Percentiles rank a stretch among this genome's conserved stretches.
Conservation (phyloP, 2,113 vertebrate genomes). For the Albula goreensis region DNA sequence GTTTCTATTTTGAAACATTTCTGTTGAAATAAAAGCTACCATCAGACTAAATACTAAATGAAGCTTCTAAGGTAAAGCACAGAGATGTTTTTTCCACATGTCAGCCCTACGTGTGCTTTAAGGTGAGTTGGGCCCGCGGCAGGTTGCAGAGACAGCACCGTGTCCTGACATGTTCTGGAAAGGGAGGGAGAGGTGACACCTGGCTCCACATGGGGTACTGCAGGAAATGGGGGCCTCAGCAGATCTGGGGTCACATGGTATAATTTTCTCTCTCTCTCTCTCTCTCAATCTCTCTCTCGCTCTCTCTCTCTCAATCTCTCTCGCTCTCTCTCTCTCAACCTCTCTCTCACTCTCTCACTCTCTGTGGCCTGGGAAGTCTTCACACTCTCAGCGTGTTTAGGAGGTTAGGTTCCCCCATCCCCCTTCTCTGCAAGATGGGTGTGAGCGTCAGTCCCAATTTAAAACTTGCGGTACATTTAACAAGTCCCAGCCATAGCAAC, state of each 20-base stretch:
- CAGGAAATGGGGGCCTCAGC: not conserved
- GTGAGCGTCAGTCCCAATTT: not conserved
- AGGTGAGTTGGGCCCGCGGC: not conserved
- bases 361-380: not conserved
- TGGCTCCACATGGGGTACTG: not conserved
- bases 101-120: not conserved
- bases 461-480: not conserved
- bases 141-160: not conserved
- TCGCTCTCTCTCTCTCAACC: no score
- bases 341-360: no score
- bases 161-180: not conserved
- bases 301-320: no score
- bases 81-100: not conserved
- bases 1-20: no score
- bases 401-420: not conserved
- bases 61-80: no score
- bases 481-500: no score
- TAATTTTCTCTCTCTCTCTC: not conserved
- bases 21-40: no score
- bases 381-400: not conserved
- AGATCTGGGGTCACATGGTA: not conserved
- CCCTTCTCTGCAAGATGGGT: not conserved
- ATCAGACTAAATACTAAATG: no score
- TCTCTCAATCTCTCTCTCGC: no score
- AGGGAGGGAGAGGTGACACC: not conserved